A percentile compares a stretch with the other conserved stretches of the same genome.
phyloP scores from a whole-genome alignment of 2,888 invertebrate genomes.

The Pandemis corylana region DNA sequence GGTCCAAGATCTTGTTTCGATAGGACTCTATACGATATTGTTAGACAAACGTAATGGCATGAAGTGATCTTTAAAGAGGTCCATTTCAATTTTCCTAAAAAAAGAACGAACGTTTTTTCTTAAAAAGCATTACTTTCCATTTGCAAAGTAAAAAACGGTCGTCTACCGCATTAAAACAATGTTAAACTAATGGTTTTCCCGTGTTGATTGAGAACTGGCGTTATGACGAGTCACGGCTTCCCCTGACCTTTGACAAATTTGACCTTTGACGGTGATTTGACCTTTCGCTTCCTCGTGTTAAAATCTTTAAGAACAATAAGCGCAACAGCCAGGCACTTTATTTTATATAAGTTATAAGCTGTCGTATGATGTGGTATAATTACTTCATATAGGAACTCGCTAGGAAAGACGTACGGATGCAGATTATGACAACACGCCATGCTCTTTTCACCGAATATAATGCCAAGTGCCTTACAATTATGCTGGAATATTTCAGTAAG shows the following conservation, averaged over 20 bases:
- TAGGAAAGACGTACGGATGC: too few relatives aligned
- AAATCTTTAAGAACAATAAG: background rate
- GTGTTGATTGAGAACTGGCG: slow-evolving; percentile 30
- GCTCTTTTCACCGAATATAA: too few relatives aligned
- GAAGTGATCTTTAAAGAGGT: too few relatives aligned
- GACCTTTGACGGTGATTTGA: slow-evolving; percentile 27
- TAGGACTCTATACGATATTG: too few relatives aligned
- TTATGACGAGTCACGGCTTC: slow-evolving; percentile 31
- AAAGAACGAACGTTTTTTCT: background rate
- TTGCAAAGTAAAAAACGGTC: background rate
- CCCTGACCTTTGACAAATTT: slow-evolving; percentile 26
- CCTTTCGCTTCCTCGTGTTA: slow-evolving; percentile 16
- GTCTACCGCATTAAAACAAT: slow-evolving; percentile 3
- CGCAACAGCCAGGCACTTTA: background rate
- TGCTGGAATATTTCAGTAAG: too few relatives aligned
- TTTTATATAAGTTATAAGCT: background rate
- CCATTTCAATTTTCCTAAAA: too few relatives aligned
- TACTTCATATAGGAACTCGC: too few relatives aligned
- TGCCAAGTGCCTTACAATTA: too few relatives aligned
- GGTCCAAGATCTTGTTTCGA: too few relatives aligned
- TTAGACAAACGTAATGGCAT: too few relatives aligned
- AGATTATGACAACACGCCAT: too few relatives aligned
- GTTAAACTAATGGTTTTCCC: slow-evolving; percentile 28
- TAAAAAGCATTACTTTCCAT: background rate
- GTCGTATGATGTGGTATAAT: too few relatives aligned